Evolutionary conservation across 2,888 invertebrate species (phyloP), one percentile per base, ranked within the genome.

Genomic region (Caenorhabditis sulstoni): DNA sequence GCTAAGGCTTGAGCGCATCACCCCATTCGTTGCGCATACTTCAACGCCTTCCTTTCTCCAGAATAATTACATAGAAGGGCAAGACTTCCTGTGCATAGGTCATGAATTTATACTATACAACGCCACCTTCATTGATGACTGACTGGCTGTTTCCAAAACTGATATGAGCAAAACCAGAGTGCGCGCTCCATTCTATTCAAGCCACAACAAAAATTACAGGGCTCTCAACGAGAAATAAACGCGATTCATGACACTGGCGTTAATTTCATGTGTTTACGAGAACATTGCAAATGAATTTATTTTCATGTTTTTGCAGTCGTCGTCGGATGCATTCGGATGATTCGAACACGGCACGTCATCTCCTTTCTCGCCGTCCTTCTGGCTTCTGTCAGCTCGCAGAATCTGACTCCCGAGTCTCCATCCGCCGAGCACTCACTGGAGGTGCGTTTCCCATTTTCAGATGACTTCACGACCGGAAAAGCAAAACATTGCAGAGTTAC

Each of bases 401-500:
- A 67, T 12, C 41, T 55, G 44, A 75, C 67, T 9, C 75, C 75
- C 8, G 62, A 55, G 5, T 18, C 67, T 3, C 41, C 41, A 39
- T 55, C 70, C 2, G 1, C 66, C n/a, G 78, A 78, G 20, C 78
- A 71, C 18, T 78, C 78, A 14, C 35, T 78, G 3, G 78, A 78
- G 71, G 78, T 77, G 3, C 47, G 57, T 9, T 12, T 37, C 4
- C n/a, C 55, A 39, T 11, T 37, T 57, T 47, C 11, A 62, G 35
- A 55, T 29, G 3, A 7, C 7, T 29, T 29, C 29, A 23, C n/a
- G n/a, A n/a, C n/a, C n/a, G n/a, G n/a, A n/a, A n/a, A n/a, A n/a
- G n/a, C n/a, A n/a, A 59, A 29, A 50, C 41, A 7, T 77, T 84
- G 52, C 76, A 85, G 86, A 81, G 79, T 53, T 86, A 86, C 71